A percentile compares a stretch with the other conserved stretches of the same genome.
phyloP scores from a whole-genome alignment of 2,888 invertebrate genomes.

The Rhabditoides inermis region DNA sequence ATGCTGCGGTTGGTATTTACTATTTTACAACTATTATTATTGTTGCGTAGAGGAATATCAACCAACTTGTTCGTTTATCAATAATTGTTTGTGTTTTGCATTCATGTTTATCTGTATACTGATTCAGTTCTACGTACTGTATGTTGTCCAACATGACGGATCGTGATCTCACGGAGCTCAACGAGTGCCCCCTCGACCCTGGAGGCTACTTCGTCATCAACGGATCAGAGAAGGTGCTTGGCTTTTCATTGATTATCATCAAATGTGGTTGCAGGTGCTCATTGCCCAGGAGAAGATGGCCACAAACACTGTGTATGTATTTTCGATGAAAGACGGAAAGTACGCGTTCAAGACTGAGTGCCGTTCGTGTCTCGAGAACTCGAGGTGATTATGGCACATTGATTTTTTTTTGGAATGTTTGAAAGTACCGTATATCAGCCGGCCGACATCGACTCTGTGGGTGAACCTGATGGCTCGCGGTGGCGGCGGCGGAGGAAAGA shows the following conservation, averaged over 20 bases:
- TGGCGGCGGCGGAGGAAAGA: conserved; percentile 65
- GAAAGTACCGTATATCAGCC: conserved; percentile 56
- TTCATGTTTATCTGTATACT: neutral
- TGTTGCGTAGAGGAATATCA: neutral
- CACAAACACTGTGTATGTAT: conserved; percentile 98
- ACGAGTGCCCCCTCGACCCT: conserved; percentile 97
- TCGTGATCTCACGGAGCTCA: conserved; percentile 96
- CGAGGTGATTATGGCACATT: conserved; percentile 47
- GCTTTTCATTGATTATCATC: neutral
- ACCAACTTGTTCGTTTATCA: too few species aligned
- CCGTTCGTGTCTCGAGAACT: conserved; percentile 81
- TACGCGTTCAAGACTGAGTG: conserved; percentile 98
- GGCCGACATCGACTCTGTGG: conserved; percentile 82
- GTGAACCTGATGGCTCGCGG: conserved; percentile 99
- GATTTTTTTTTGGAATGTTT: neutral
- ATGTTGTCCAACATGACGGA: conserved; percentile 84
- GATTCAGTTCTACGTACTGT: conserved; percentile 81
- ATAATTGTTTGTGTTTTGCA: too few species aligned
- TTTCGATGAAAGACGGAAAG: conserved; percentile 98
- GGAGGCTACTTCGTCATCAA: conserved; percentile 98
- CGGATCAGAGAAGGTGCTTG: conserved; percentile 84
- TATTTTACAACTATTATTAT: neutral
- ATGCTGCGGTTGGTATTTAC: conserved; percentile 71
- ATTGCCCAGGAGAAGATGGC: conserved; percentile 99
- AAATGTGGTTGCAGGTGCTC: conserved; percentile 61